Base-by-base conservation (phyloP, 1,140 invertebrate species). In the Octopus sinensis region DNA sequence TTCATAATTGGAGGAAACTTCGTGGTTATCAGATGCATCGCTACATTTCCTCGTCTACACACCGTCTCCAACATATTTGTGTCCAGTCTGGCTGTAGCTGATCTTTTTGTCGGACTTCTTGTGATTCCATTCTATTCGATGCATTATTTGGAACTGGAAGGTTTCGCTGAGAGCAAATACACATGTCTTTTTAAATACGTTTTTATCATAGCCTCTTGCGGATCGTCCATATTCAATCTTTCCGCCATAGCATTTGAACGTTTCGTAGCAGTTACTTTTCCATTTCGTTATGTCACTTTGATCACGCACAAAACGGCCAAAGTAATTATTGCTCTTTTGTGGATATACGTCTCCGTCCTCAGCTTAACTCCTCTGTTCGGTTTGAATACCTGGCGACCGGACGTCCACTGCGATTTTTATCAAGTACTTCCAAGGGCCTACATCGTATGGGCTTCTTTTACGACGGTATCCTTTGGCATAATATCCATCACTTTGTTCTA, bases 161-260 rank as follows among this genome's bases (percentile, higher is more conserved):
- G 53, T 51, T 75, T 84, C 12, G 9, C 9, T 0, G 43, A 79
- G 54, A 82, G 83, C 78, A 84, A 84, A 23, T 79, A 62, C 43
- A 78, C 82, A 0, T 86, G 85, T 78, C 52, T 86, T 52, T 56
- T 80, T 5, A 83, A 83, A 78, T 86, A 82, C 54, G 81, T 80
- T 3, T 83, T 81, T 4, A 81, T 84, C 12, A 79, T 86, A 1
- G 68, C 81, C 51, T 83, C 83, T 5, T 81, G 84, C 54, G 83
- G 84, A 53, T 80, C 84, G 2, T 86, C 85, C 0, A 79, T 86
- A 5, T 76, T 84, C 3, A 86, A 82, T 53, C 76, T 86, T 4
- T 78, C 85, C 3, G 76, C 83, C 53, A 85, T 86, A 12, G 84
- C 84, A 4, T 54, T 82, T 7, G 85, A 86, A 51, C 76, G 85